Conservation (phyloP, 2,113 vertebrate species). For the Melanocharis versteri region DNA sequence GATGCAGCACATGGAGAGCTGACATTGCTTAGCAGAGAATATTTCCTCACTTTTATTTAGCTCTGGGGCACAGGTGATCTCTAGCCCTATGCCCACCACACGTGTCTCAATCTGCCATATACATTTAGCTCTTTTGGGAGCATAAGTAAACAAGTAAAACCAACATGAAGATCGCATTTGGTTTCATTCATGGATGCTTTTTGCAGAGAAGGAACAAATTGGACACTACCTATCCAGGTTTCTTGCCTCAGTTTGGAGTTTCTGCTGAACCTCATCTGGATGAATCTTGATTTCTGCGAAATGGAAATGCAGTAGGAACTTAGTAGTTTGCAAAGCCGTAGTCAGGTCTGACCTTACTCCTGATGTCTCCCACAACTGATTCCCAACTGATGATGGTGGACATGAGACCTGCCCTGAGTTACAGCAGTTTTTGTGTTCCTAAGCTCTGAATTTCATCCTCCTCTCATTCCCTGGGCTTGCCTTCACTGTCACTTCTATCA, state of each 20-base stretch:
- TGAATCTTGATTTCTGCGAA: not conserved
- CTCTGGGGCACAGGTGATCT: not conserved
- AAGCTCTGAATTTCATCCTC: not conserved
- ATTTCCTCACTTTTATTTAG: not conserved
- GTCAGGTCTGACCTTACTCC: not conserved
- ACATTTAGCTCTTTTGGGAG: not conserved
- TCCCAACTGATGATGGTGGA: not conserved
- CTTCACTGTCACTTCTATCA: not conserved
- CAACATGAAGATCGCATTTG: not conserved
- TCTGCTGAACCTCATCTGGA: not conserved
- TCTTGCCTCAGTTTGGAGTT: not conserved
- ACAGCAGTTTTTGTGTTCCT: not conserved
- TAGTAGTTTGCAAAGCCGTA: not conserved
- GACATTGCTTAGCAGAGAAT: not conserved
- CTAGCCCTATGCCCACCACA: not conserved
- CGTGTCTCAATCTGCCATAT: not conserved
- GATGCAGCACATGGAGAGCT: not conserved
- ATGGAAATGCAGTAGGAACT: not conserved
- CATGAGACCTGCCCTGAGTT: not conserved
- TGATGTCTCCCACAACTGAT: not conserved
- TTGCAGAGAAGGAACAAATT: not conserved
- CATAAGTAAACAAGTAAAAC: not conserved
- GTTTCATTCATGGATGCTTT: not conserved
- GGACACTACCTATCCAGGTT: not conserved
- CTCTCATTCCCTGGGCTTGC: not conserved